Evolutionary conservation across 2,888 invertebrate genomes (phyloP).

Genomic region (Sarcophaga rosellei): DNA sequence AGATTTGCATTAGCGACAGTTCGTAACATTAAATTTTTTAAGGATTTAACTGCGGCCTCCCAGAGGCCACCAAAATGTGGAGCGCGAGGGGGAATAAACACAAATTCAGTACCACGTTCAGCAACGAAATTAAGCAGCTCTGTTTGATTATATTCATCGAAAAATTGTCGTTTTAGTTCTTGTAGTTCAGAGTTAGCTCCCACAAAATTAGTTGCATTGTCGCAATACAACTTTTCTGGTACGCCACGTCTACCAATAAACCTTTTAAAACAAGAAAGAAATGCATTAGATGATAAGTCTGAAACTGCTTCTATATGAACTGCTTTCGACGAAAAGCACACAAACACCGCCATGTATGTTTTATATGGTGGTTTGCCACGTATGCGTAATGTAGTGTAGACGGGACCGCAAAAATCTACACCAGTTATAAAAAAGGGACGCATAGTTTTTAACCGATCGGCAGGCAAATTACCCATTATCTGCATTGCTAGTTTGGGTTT

Average conservation of each 20-base stretch:
- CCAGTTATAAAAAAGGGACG: constrained; percentile 16
- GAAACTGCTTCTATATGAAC: constrained; percentile 37
- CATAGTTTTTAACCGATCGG: constrained; percentile 30
- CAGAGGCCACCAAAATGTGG: constrained; percentile 64
- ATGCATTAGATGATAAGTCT: constrained; percentile 28
- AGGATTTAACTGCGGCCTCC: constrained; percentile 46
- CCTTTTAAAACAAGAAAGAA: constrained; percentile 35
- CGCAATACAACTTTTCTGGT: constrained; percentile 7
- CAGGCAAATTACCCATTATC: constrained; percentile 63
- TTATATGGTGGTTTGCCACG: constrained; percentile 51
- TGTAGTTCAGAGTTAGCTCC: constrained; percentile 30
- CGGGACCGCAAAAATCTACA: constrained; percentile 20
- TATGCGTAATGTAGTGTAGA: constrained; percentile 32
- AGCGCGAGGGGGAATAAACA: constrained; percentile 60
- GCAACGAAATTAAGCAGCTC: constrained; percentile 30
- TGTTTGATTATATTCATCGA: not conserved
- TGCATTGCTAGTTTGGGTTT: constrained; percentile 53
- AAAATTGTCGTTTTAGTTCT: constrained; percentile 23
- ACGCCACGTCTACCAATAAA: constrained; percentile 30
- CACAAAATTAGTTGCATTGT: constrained; percentile 34
- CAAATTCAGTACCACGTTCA: constrained; percentile 27
- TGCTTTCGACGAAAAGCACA: constrained; percentile 50
- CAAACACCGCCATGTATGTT: constrained; percentile 55
- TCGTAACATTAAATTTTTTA: constrained; percentile 46
- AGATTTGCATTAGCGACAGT: constrained; percentile 46